A percentile compares a stretch with the other conserved stretches of the same genome.
Conservation (phyloP, 2,113 vertebrate species). For the western clawed frog (Xenopus tropicalis) region DNA sequence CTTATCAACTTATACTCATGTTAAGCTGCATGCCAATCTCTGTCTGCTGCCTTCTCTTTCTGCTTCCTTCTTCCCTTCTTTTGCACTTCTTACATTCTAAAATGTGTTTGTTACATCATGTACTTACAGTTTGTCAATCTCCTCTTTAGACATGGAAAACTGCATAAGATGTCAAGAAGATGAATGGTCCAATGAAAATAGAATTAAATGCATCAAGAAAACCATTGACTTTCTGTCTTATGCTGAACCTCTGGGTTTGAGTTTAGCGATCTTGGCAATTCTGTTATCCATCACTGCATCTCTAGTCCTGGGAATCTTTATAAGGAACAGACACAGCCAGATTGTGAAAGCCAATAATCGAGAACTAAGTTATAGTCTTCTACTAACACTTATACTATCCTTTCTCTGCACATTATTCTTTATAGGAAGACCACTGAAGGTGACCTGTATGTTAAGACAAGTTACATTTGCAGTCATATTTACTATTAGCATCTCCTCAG, state of each 20-base stretch:
- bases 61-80: too few relatives aligned
- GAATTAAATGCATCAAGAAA: background rate
- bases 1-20: too few relatives aligned
- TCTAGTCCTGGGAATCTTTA: conserved; percentile 2
- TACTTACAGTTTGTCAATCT: too few relatives aligned
- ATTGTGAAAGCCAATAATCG: conserved; percentile 9
- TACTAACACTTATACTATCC: background rate
- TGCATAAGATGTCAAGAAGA: background rate
- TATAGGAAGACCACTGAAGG: background rate
- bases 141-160: background rate
- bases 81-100: too few relatives aligned
- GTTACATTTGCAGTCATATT: background rate
- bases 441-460: conserved; percentile 8
- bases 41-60: too few relatives aligned
- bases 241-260: background rate
- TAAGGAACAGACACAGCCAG: background rate
- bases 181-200: conserved; percentile 6
- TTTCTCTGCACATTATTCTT: background rate
- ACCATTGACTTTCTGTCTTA: background rate
- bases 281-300: background rate
- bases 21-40: too few relatives aligned
- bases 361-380: background rate
- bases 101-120: too few relatives aligned
- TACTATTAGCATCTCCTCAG: background rate
- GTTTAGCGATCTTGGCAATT: background rate